These are phyloP conservation scores for Sebastes hubbsi DNA, from an alignment of 2,797 vertebrate species.

Conservation along the genomic window DNA sequence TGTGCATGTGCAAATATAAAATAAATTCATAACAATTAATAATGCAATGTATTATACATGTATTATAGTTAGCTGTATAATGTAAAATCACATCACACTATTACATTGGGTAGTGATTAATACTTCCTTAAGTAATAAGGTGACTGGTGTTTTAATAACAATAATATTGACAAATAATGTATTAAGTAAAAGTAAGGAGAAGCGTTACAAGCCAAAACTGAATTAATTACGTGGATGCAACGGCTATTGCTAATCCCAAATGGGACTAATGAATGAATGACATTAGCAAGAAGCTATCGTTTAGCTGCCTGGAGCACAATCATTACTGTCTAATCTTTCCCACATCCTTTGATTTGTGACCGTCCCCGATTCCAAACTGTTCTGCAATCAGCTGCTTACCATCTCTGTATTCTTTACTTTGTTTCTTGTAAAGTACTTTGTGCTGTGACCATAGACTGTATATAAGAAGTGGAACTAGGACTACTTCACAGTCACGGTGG, in stretches of 20 bases:
- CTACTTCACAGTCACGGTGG: too few relatives aligned
- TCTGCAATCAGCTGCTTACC: neutral
- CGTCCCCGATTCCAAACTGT: neutral
- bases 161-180: neutral
- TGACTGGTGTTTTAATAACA: neutral
- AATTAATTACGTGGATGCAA: too few relatives aligned
- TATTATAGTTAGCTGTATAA: neutral
- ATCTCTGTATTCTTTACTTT: neutral
- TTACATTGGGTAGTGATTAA: neutral
- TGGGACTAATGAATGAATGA: neutral
- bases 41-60: neutral
- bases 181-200: neutral
- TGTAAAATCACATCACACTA: neutral
- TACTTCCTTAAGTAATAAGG: neutral
- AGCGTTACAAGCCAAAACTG: too few relatives aligned
- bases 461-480: too few relatives aligned
- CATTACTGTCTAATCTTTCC: neutral
- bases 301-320: neutral
- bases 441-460: neutral
- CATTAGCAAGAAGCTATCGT: neutral
- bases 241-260: too few relatives aligned
- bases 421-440: neutral
- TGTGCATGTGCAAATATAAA: neutral
- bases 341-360: neutral
- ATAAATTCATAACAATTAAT: neutral